Evolutionary conservation across 2,113 vertebrate species (phyloP), one percentile per base, ranked within the genome.

Genomic region (Eclectus roratus): DNA sequence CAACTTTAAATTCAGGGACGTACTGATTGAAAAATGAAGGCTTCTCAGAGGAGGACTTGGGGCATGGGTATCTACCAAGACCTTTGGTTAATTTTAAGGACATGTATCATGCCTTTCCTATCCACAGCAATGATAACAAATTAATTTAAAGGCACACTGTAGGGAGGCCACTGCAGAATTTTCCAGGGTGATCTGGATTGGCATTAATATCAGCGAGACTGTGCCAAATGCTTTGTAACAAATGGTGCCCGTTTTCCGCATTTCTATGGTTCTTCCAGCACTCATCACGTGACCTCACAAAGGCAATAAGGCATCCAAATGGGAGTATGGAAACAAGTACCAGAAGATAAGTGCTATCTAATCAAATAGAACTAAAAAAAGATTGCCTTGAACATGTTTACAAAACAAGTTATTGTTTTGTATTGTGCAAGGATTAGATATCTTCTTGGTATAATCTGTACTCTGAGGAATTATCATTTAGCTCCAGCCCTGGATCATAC

Each of bases 371-470:
- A 83, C 46, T 46, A 64, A 61, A 87, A 80, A 65, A 83, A 70
- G 4, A 70, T 77, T 93, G 66, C n/a, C 28, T 76, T 82, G 46
- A 92, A 74, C 12, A 47, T 58, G 41, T 83, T 87, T 95, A 76
- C 69, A 86, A 92, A 91, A 83, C 60, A 91, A 86, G 46, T 41
- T 85, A 66, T 85, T 89, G 55, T 71, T 93, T 88, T 83, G 37
- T 70, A 60, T 71, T 52, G 2, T 83, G 39, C 33, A 80, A 90
- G 23, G 76, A 56, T 91, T 79, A 82, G 37, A 31, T 71, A 52
- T 68, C 19, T 70, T 49, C 39, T 87, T 80, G 58, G 43, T 89
- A 70, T 91, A 88, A 80, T 80, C 61, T 68, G 19, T 56, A 50
- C 73, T 58, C 80, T 70, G 43, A 80, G 88, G 80, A 93, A 91